These are phyloP conservation scores for Drosophila hamatofila DNA, from an alignment of 2,888 invertebrate genomes.

Conservation along the genomic window DNA sequence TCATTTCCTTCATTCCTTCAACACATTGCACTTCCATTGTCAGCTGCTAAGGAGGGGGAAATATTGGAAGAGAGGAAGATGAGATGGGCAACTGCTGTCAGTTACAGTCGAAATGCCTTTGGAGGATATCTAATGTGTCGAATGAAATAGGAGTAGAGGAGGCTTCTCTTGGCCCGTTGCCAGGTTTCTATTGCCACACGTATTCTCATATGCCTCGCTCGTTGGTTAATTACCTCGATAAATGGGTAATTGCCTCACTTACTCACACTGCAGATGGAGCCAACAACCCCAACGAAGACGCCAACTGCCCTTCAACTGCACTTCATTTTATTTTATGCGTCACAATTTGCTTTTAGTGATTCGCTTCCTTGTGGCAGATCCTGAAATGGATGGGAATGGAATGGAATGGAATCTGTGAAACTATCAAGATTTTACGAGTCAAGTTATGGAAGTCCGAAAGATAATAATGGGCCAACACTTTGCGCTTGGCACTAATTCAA, in stretches of 20 bases:
- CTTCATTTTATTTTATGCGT: constrained; percentile 52
- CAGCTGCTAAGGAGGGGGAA: constrained; percentile 20
- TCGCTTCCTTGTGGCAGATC: background rate
- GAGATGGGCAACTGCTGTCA: constrained; percentile 12
- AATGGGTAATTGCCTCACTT: constrained; percentile 58
- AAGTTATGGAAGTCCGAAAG: constrained; percentile 84
- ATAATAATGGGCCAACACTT: constrained; percentile 85
- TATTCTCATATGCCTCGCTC: constrained; percentile 50
- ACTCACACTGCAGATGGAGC: constrained; percentile 41
- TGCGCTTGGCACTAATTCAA: constrained; percentile 83
- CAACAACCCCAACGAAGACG: constrained; percentile 25
- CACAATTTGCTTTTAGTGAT: constrained; percentile 42
- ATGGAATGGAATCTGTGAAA: constrained; percentile 21
- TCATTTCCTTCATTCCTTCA: constrained; percentile 46
- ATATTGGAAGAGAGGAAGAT: background rate
- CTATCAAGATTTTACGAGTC: constrained; percentile 70
- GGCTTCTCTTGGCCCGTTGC: constrained; percentile 32
- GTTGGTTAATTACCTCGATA: constrained; percentile 74
- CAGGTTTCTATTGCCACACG: constrained; percentile 54
- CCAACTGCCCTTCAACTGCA: constrained; percentile 12
- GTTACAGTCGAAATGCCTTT: constrained; percentile 54
- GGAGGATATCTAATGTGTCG: constrained; percentile 26
- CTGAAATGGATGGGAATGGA: constrained; percentile 11
- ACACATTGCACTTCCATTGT: constrained; percentile 35
- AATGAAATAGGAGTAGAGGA: background rate